phyloP scores from a whole-genome alignment of 2,113 vertebrate genomes.

The Antidorcas marsupialis region DNA sequence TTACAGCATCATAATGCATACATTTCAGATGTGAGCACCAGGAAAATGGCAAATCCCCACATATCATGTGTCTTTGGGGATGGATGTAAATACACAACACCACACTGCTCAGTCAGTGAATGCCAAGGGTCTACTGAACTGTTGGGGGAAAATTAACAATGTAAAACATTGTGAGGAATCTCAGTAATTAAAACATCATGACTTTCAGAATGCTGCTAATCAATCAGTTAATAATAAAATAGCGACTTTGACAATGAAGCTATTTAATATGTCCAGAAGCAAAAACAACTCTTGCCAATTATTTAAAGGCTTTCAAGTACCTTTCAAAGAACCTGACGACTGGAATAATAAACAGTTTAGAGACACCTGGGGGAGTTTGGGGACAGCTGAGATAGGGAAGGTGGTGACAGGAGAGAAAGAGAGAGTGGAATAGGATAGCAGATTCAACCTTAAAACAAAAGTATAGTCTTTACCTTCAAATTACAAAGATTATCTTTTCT shows the following conservation, averaged over 20 bases:
- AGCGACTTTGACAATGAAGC: background rate
- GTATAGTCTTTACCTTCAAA: background rate
- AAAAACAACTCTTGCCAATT: background rate
- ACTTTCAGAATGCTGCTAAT: background rate
- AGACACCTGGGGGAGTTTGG: background rate
- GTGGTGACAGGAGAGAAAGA: background rate
- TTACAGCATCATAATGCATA: background rate
- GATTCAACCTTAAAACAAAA: background rate
- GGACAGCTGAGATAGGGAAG: background rate
- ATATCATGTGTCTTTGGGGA: background rate
- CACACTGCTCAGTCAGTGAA: background rate
- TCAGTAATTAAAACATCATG: background rate
- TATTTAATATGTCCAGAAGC: background rate
- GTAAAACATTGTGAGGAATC: background rate
- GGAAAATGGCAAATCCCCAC: background rate
- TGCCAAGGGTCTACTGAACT: background rate
- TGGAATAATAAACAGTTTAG: background rate
- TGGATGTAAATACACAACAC: background rate
- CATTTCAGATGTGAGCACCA: background rate
- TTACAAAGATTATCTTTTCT: background rate
- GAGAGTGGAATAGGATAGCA: background rate
- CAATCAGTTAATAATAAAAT: slow-evolving; percentile 31
- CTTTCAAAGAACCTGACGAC: background rate
- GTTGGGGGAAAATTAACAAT: background rate
- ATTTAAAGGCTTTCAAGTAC: background rate